phyloP scores from a whole-genome alignment of 2,113 vertebrate genomes.

The Ornithorhynchus anatinus region DNA sequence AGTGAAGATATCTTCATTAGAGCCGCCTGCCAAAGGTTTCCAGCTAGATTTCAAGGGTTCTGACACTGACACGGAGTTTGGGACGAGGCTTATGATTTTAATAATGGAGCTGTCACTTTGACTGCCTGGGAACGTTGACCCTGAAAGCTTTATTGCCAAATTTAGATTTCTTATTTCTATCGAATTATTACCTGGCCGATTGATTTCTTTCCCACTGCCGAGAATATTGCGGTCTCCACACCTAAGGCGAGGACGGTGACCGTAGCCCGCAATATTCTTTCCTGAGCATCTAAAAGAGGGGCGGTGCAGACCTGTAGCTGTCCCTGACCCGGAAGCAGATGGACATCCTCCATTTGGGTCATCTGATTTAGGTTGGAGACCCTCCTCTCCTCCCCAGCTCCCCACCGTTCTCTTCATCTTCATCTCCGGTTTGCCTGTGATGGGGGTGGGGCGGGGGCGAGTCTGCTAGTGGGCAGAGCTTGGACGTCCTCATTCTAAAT shows the following conservation, averaged over 20 bases:
- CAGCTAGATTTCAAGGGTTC: constrained; percentile 9
- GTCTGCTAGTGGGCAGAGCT: background rate
- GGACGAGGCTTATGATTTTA: constrained; percentile 51
- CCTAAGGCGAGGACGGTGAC: background rate
- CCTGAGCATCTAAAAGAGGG: background rate
- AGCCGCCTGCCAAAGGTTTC: constrained; percentile 32
- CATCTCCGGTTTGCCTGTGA: background rate
- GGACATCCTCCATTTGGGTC: background rate
- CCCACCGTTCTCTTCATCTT: background rate
- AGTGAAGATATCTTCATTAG: constrained; percentile 37
- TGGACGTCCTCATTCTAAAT: background rate
- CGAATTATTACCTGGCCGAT: constrained; percentile 39
- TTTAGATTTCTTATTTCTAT: constrained; percentile 41
- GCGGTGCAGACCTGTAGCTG: background rate
- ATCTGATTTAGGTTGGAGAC: accelerated
- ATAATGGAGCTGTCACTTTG: constrained; percentile 55
- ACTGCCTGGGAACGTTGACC: constrained; percentile 40
- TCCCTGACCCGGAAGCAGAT: background rate
- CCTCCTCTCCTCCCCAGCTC: too few species aligned
- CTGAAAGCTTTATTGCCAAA: constrained; percentile 39
- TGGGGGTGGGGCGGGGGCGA: background rate
- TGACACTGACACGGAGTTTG: constrained; percentile 7
- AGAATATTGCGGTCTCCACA: background rate
- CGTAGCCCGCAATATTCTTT: background rate
- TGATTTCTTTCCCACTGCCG: background rate